These are phyloP conservation scores for Rana temporaria DNA, from an alignment of 2,113 vertebrate species.

Conservation along the genomic window DNA sequence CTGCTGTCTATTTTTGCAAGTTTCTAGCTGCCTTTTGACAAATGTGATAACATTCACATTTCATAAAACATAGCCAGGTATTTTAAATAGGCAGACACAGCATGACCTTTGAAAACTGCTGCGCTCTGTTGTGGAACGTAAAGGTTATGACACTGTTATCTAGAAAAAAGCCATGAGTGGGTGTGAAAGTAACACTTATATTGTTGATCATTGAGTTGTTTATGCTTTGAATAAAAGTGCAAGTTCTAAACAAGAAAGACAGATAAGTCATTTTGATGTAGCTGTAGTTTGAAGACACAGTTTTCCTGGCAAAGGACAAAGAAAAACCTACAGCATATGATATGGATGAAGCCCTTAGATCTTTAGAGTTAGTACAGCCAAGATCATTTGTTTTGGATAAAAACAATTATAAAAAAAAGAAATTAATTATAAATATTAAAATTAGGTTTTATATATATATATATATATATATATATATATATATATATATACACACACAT, in stretches of 20 bases:
- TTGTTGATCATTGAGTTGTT: slow-evolving; percentile 26
- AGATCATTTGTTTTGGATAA: too few species aligned
- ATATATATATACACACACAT: too few species aligned
- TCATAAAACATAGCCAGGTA: background rate
- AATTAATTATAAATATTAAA: too few species aligned
- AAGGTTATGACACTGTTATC: slow-evolving; percentile 43
- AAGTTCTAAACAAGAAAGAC: slow-evolving; percentile 35
- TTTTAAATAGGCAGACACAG: slow-evolving; percentile 32
- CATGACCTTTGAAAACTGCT: slow-evolving; percentile 43
- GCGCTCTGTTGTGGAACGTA: slow-evolving; percentile 13
- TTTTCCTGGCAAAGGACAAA: background rate
- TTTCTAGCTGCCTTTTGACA: background rate
- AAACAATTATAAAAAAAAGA: too few species aligned
- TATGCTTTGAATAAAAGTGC: slow-evolving; percentile 9
- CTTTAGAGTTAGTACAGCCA: too few species aligned
- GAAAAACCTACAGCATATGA: background rate
- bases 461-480: too few species aligned
- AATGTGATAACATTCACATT: slow-evolving; percentile 23
- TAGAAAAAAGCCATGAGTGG: slow-evolving; percentile 31
- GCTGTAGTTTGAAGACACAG: slow-evolving; percentile 4
- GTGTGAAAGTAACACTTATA: slow-evolving; percentile 37
- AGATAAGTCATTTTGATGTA: slow-evolving; percentile 23
- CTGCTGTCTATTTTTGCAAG: background rate
- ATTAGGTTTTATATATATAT: too few species aligned
- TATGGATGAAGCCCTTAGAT: background rate